These are phyloP conservation scores for Cryptocheilus praepositus DNA, from an alignment of 2,888 invertebrate species.

Conservation along the genomic window DNA sequence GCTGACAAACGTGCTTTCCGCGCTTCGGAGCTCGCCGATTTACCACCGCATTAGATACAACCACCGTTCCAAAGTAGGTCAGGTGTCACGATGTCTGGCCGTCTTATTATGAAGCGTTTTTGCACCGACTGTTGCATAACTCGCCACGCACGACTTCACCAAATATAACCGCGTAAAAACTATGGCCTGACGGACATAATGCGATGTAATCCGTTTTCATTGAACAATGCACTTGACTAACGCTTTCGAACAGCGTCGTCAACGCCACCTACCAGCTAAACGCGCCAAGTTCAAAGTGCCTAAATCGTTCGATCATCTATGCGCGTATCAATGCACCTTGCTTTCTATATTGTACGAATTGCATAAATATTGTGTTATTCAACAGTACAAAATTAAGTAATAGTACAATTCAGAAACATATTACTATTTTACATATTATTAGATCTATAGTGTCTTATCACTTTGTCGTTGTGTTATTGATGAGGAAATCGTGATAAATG, in stretches of 20 bases:
- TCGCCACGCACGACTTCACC: conserved; percentile 64
- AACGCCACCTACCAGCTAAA: conserved; percentile 46
- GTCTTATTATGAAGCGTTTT: conserved; percentile 61
- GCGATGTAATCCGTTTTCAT: conserved; percentile 64
- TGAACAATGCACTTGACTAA: conserved; percentile 70
- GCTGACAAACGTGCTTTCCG: conserved; percentile 39
- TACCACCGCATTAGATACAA: conserved; percentile 49
- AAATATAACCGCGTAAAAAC: conserved; percentile 63
- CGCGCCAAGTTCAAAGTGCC: conserved; percentile 49
- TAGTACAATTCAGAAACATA: background rate
- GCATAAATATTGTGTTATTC: no score
- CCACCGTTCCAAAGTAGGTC: conserved; percentile 66
- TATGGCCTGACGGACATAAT: conserved; percentile 56
- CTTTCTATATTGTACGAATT: background rate
- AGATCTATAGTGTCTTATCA: no score
- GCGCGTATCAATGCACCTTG: background rate
- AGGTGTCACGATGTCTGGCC: conserved; percentile 65
- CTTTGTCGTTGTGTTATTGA: no score
- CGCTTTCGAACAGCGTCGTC: conserved; percentile 56
- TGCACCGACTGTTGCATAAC: conserved; percentile 67
- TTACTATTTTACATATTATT: background rate
- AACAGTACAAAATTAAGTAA: background rate
- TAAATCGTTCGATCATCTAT: background rate
- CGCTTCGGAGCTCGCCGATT: conserved; percentile 36
- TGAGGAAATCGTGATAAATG: background rate